Evolutionary conservation across 2,888 invertebrate species (phyloP).

Genomic region (Nomada ferruginata): DNA sequence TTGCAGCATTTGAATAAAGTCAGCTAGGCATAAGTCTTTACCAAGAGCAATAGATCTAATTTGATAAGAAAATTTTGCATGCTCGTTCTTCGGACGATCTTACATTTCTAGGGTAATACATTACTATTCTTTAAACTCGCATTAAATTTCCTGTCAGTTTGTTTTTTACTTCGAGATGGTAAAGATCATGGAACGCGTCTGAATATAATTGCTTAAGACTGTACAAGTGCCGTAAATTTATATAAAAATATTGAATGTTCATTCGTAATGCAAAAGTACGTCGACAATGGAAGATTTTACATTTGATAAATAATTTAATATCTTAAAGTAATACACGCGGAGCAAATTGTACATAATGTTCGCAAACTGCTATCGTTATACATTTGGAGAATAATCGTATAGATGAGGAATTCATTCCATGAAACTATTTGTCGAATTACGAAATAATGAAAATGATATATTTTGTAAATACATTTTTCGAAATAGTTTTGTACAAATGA

Average conservation of each 20-base stretch:
- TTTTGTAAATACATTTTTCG: slow-evolving; percentile 21
- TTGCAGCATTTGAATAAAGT: neutral
- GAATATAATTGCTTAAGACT: slow-evolving; percentile 27
- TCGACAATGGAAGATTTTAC: slow-evolving; percentile 12
- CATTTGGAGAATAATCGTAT: slow-evolving; percentile 3
- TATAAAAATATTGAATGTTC: slow-evolving; percentile 1
- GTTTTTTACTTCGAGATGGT: neutral
- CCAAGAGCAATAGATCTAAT: neutral
- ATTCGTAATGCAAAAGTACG: slow-evolving; percentile 2
- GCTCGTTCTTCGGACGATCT: slow-evolving; percentile 30
- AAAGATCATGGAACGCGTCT: neutral
- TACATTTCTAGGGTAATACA: slow-evolving; percentile 26
- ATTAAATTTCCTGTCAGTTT: neutral
- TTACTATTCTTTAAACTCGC: slow-evolving; percentile 23
- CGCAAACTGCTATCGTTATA: slow-evolving; percentile 9
- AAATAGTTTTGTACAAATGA: slow-evolving; percentile 8
- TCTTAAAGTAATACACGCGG: slow-evolving; percentile 3
- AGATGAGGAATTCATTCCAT: neutral
- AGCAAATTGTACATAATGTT: slow-evolving; percentile 35
- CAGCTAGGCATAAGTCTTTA: neutral
- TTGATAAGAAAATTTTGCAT: slow-evolving; percentile 16
- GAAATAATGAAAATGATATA: slow-evolving; percentile 4
- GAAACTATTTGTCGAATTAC: slow-evolving; percentile 18
- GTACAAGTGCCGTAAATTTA: slow-evolving; percentile 27
- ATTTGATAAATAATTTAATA: slow-evolving; percentile 5